A percentile compares a stretch with the other conserved stretches of the same genome.
These are phyloP conservation scores for Nicator chloris DNA, from an alignment of 2,113 vertebrate genomes.

Conservation along the genomic window DNA sequence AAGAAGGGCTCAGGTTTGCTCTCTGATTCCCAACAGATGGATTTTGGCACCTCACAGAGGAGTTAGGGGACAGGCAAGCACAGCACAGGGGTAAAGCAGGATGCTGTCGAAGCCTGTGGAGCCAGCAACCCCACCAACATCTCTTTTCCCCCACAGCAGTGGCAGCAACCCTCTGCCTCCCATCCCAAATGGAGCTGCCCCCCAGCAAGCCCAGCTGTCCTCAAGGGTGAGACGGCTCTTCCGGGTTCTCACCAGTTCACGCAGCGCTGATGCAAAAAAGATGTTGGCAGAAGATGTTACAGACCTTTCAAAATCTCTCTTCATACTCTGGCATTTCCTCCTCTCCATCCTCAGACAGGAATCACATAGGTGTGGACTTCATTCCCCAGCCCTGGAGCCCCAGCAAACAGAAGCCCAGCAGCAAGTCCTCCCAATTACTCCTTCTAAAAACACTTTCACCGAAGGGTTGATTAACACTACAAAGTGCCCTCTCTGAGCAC, in stretches of 20 bases:
- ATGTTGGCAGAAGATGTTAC: slow-evolving; percentile 19
- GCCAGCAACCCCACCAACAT: not conserved
- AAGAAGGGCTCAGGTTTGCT: not conserved
- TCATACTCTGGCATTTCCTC: not conserved
- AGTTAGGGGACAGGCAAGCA: not conserved
- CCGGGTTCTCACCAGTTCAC: fast-evolving
- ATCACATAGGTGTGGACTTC: not conserved
- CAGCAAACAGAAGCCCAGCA: not conserved
- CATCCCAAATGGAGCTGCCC: not conserved
- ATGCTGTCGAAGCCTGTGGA: fast-evolving
- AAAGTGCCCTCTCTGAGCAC: not conserved
- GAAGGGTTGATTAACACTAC: not conserved
- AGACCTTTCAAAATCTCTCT: not conserved
- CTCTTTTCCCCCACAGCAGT: not conserved
- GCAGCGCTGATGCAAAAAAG: not conserved
- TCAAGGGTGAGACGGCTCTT: not conserved
- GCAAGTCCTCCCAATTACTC: not conserved
- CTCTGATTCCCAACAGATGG: not conserved
- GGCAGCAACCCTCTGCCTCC: not conserved
- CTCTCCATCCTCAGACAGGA: not conserved
- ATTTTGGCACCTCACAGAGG: not conserved
- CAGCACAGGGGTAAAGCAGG: not conserved
- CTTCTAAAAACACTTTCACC: not conserved
- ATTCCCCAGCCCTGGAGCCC: not conserved
- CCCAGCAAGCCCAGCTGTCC: not conserved